Percentiles rank a stretch among this genome's conserved stretches.
Evolutionary conservation across 2,888 invertebrate genomes (phyloP).

Genomic region (Tupiocoris notatus): DNA sequence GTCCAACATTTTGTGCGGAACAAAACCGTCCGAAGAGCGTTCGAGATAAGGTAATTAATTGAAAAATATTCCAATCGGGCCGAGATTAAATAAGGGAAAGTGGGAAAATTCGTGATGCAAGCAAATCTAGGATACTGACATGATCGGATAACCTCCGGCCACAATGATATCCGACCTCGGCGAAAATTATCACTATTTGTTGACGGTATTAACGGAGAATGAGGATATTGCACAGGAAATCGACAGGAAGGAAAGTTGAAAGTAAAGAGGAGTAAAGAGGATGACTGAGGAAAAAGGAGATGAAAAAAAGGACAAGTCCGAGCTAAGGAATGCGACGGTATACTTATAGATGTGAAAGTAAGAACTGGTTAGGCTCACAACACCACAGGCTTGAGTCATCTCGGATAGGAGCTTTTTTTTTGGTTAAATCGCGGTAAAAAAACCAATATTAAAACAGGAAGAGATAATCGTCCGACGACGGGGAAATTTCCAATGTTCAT

Average conservation of each 20-base stretch:
- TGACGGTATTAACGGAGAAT: no score
- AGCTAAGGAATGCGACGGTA: conserved; percentile 36
- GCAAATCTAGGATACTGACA: not conserved
- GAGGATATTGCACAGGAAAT: not conserved
- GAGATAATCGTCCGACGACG: not conserved
- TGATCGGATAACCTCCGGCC: not conserved
- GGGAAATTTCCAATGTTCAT: not conserved
- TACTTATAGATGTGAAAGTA: conserved; percentile 41
- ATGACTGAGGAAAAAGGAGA: conserved; percentile 10
- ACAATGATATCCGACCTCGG: not conserved
- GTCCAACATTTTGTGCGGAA: no score
- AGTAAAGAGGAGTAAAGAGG: conserved; percentile 2
- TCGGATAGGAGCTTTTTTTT: no score
- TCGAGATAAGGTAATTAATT: no score
- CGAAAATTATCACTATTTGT: not conserved
- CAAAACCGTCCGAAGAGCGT: no score
- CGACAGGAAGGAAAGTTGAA: conserved; percentile 5
- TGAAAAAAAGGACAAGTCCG: conserved; percentile 29
- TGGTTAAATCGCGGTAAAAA: not conserved
- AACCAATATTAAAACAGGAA: not conserved
- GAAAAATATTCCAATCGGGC: no score
- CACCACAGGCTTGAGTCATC: not conserved
- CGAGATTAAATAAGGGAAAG: not conserved
- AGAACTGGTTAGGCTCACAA: conserved; percentile 40
- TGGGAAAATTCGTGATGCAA: not conserved